phyloP scores from a whole-genome alignment of 1,140 invertebrate genomes.

The Planococcus citri region DNA sequence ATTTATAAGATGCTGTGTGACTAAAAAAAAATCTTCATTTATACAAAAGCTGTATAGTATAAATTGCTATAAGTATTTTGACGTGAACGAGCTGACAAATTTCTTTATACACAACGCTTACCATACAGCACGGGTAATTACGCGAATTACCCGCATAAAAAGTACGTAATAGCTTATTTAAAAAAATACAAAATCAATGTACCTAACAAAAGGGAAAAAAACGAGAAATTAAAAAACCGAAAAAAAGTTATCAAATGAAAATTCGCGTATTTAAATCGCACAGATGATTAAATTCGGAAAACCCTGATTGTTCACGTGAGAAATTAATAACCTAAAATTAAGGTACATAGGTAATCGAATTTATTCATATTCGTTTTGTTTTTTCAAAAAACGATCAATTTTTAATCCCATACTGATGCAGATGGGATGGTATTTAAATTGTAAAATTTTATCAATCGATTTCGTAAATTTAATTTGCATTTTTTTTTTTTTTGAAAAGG shows the following conservation, averaged over 20 bases:
- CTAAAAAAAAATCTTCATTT: too few species aligned
- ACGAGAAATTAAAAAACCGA: too few species aligned
- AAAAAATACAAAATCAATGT: neutral
- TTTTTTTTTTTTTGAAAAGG: neutral
- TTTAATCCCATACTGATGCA: too few species aligned
- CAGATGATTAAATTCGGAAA: neutral
- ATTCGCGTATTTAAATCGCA: neutral
- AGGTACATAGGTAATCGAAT: neutral
- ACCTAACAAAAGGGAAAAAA: neutral
- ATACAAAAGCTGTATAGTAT: too few species aligned
- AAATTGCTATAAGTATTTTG: too few species aligned
- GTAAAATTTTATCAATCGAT: neutral
- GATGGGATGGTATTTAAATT: too few species aligned
- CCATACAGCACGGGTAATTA: too few species aligned
- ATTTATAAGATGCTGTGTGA: too few species aligned
- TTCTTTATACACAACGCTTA: too few species aligned
- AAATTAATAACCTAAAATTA: neutral
- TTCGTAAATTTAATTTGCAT: constrained; percentile 2
- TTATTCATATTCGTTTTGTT: neutral
- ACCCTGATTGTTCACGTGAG: constrained; percentile 1
- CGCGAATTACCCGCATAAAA: too few species aligned
- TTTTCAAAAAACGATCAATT: too few species aligned
- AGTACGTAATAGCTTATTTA: neutral
- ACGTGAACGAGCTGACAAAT: too few species aligned
- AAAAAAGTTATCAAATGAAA: constrained; percentile 4